Percentiles rank a stretch among this genome's conserved stretches.
Evolutionary conservation across 2,888 invertebrate genomes (phyloP).

Genomic region (Nezara viridula): DNA sequence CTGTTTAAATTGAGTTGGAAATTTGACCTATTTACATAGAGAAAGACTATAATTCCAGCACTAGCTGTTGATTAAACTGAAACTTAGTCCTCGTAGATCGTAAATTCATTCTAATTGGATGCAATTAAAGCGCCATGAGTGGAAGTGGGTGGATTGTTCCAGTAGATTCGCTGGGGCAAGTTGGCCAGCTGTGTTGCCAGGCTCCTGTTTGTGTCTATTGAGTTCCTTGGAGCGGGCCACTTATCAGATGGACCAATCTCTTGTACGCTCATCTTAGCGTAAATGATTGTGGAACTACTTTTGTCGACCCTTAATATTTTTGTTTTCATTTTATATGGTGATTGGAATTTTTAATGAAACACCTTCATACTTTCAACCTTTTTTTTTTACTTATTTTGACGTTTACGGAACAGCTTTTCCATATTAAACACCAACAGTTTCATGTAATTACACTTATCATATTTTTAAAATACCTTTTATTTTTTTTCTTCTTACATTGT

Average conservation of each 20-base stretch:
- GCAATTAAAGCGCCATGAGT: slow-evolving; percentile 39
- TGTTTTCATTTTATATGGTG: too few relatives aligned
- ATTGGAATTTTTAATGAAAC: too few relatives aligned
- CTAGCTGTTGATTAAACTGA: slow-evolving; percentile 41
- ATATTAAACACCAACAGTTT: too few relatives aligned
- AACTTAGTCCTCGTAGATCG: slow-evolving; percentile 14
- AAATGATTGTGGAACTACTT: not conserved
- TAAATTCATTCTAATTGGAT: slow-evolving; percentile 44
- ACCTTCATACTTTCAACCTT: too few relatives aligned
- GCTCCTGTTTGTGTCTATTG: not conserved
- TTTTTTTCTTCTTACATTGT: too few relatives aligned
- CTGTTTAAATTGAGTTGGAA: slow-evolving; percentile 33
- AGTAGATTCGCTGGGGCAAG: not conserved
- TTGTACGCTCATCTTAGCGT: not conserved
- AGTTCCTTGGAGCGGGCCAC: not conserved
- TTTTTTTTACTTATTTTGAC: too few relatives aligned
- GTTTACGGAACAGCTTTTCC: too few relatives aligned
- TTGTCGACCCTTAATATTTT: not conserved
- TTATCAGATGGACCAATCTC: slow-evolving; percentile 14
- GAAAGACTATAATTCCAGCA: slow-evolving; percentile 38
- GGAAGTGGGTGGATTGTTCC: slow-evolving; percentile 32
- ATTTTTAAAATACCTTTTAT: too few relatives aligned
- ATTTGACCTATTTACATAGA: slow-evolving; percentile 22
- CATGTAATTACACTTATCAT: too few relatives aligned
- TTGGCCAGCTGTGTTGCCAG: slow-evolving; percentile 2